phyloP scores from a whole-genome alignment of 1,140 invertebrate genomes.

The Bombus picipes region DNA sequence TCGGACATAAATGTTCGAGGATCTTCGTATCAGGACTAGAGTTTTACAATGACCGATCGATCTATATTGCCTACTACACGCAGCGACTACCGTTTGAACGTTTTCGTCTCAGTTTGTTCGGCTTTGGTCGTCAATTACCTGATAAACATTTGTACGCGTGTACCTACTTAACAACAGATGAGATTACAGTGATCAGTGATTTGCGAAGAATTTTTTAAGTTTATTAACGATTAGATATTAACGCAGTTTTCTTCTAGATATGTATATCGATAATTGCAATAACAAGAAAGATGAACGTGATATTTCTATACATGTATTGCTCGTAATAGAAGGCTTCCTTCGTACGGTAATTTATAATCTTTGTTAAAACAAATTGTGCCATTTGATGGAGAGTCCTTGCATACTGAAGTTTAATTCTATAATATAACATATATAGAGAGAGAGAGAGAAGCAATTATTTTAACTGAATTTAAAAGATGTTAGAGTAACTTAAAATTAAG shows the following conservation, averaged over 20 bases:
- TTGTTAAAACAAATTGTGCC: not conserved
- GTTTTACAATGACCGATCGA: constrained; percentile 62
- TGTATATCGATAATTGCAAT: not conserved
- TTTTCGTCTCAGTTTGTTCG: constrained; percentile 58
- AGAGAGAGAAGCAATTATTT: too few species aligned
- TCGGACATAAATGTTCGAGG: constrained; percentile 52
- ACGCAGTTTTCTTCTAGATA: not conserved
- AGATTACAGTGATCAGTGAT: not conserved
- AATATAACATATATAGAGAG: too few species aligned
- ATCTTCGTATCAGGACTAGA: constrained; percentile 46
- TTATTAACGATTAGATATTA: not conserved
- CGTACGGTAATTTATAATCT: not conserved
- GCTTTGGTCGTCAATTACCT: constrained; percentile 61
- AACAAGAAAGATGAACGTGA: not conserved
- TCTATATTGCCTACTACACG: constrained; percentile 77
- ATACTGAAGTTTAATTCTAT: not conserved
- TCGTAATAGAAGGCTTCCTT: not conserved
- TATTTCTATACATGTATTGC: not conserved
- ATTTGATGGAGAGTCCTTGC: not conserved
- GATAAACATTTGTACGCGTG: constrained; percentile 4
- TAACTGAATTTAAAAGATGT: not conserved
- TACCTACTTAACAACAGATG: not conserved
- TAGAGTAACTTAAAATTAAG: not conserved
- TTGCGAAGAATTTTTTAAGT: not conserved
- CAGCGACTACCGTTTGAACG: constrained; percentile 62